These are phyloP conservation scores for Coregonus sp. DNA, from an alignment of 2,797 vertebrate species.

Conservation along the genomic window DNA sequence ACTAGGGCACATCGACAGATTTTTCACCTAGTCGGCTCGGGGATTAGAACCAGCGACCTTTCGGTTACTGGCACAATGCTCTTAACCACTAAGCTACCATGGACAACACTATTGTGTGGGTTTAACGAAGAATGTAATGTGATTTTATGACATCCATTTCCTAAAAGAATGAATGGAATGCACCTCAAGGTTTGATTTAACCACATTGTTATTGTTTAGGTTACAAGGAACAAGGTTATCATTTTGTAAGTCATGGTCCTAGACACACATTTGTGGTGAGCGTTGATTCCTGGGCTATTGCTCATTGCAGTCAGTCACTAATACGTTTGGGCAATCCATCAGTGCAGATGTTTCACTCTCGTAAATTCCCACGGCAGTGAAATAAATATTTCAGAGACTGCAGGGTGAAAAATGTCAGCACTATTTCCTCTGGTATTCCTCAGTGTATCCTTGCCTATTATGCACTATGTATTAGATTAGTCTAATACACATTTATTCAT, in stretches of 20 bases:
- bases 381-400: constrained; percentile 23
- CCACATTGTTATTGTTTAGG: not conserved
- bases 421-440: constrained; percentile 36
- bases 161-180: not conserved
- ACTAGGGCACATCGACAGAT: no score
- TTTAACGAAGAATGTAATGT: not conserved
- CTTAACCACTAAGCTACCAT: no score
- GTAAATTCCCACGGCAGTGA: constrained; percentile 49
- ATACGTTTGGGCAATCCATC: constrained; percentile 27
- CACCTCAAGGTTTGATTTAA: not conserved
- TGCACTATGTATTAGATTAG: not conserved
- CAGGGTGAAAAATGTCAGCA: constrained; percentile 20
- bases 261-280: not conserved
- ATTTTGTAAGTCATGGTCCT: not conserved
- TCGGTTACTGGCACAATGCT: no score
- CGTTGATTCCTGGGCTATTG: not conserved
- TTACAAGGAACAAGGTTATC: not conserved
- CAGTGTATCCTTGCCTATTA: constrained; percentile 16
- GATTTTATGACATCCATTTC: not conserved
- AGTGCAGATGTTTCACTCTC: constrained; percentile 53
- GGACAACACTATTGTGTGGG: not conserved
- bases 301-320: not conserved
- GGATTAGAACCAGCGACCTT: no score
- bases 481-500: not conserved
- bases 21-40: no score